A percentile compares a stretch with the other conserved stretches of the same genome.
phyloP scores from a whole-genome alignment of 2,797 vertebrate species.

The Gadopsis bispinosus region DNA sequence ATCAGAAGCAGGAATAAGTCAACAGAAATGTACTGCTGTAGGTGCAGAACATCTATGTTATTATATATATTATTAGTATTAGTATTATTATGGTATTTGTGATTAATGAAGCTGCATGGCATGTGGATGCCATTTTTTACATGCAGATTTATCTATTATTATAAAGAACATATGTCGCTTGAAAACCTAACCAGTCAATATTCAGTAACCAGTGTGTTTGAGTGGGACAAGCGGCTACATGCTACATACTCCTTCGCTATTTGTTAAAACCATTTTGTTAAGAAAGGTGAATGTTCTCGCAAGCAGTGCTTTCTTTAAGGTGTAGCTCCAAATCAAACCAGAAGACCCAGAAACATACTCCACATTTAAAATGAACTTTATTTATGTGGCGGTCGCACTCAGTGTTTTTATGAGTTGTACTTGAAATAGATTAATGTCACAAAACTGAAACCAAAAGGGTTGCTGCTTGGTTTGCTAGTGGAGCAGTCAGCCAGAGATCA shows the following conservation, averaged over 20 bases:
- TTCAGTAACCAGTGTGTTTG: background rate
- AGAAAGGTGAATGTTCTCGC: too few species aligned
- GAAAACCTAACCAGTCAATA: background rate
- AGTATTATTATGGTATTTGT: background rate
- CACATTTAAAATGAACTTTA: too few species aligned
- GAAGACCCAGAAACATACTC: too few species aligned
- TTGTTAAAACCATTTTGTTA: too few species aligned
- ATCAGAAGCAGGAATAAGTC: background rate
- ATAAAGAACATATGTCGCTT: background rate
- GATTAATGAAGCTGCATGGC: background rate
- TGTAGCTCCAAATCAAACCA: too few species aligned
- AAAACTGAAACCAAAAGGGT: background rate
- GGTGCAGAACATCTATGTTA: background rate
- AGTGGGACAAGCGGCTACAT: background rate
- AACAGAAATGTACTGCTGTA: slow-evolving; percentile 1
- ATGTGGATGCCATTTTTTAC: background rate
- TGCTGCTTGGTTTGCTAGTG: background rate
- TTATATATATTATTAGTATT: too few species aligned
- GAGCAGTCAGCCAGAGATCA: background rate
- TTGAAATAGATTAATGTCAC: background rate
- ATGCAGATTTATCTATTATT: background rate
- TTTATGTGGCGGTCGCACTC: background rate
- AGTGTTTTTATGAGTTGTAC: background rate
- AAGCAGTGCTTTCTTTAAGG: too few species aligned
- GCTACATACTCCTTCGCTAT: too few species aligned